Conservation (phyloP, 1,140 invertebrate genomes). For the Whitmania pigra region DNA sequence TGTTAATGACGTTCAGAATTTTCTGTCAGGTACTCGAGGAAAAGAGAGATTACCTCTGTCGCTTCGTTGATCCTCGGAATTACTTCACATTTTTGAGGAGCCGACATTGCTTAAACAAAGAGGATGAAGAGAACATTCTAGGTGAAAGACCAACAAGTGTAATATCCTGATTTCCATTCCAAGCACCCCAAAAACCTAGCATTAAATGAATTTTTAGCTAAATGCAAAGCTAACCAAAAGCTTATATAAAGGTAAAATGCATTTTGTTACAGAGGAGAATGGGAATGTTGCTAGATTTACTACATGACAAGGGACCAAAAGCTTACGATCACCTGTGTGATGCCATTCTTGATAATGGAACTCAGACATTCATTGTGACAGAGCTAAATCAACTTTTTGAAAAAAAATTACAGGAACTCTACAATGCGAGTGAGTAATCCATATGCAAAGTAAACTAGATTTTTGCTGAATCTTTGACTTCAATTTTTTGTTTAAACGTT, state of each 20-base stretch:
- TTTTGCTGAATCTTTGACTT: neutral
- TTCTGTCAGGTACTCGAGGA: neutral
- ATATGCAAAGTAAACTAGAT: neutral
- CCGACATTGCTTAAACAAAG: neutral
- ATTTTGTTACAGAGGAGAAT: neutral
- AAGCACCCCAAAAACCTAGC: neutral
- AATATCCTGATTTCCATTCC: neutral
- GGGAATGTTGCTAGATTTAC: neutral
- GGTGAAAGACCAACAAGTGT: neutral
- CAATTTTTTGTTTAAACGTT: neutral
- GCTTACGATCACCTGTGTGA: conserved; percentile 4
- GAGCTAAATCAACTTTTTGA: neutral
- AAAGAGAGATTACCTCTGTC: conserved; percentile 5
- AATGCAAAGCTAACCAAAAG: neutral
- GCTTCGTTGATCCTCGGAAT: neutral
- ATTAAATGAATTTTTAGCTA: neutral
- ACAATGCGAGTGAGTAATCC: neutral
- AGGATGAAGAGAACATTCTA: neutral
- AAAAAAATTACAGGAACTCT: neutral
- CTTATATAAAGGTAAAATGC: neutral
- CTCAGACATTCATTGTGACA: neutral
- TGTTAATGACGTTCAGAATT: neutral
- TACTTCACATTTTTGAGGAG: neutral
- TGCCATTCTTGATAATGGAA: neutral
- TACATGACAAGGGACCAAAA: neutral